A percentile compares a stretch with the other conserved stretches of the same genome.
Conservation (phyloP, 1,140 invertebrate species). For the Pentalonia nigronervosa region DNA sequence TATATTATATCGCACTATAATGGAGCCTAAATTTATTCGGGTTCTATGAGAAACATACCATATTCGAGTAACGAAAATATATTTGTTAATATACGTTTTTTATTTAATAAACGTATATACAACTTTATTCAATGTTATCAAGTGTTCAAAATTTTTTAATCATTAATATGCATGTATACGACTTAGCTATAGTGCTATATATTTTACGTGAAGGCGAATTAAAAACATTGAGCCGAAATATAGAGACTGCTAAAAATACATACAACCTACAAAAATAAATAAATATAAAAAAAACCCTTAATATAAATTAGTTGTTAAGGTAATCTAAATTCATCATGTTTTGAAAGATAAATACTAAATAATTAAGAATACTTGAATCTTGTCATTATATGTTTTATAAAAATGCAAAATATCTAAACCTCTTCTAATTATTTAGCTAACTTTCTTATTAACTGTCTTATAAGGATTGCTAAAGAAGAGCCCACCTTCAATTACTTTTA, state of each 20-base stretch:
- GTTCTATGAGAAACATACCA: neutral
- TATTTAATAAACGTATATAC: neutral
- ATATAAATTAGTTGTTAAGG: neutral
- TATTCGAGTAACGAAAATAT: neutral
- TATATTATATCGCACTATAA: neutral
- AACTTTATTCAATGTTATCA: neutral
- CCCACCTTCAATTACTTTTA: no score
- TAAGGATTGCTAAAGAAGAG: no score
- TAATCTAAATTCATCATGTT: neutral
- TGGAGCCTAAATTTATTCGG: neutral
- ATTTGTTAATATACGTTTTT: neutral
- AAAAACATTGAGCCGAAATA: neutral
- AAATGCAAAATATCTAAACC: no score
- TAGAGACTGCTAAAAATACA: neutral
- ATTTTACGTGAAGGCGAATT: neutral
- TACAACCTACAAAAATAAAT: neutral
- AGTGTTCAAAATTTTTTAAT: neutral
- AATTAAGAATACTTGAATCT: no score
- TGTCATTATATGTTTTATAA: no score
- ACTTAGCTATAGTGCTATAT: neutral
- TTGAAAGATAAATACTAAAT: neutral
- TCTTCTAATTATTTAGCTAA: no score
- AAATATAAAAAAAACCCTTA: neutral
- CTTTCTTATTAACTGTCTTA: no score
- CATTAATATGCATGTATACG: neutral